Evolutionary conservation across 2,797 vertebrate species (phyloP).

Genomic region (Cuculus canorus): DNA sequence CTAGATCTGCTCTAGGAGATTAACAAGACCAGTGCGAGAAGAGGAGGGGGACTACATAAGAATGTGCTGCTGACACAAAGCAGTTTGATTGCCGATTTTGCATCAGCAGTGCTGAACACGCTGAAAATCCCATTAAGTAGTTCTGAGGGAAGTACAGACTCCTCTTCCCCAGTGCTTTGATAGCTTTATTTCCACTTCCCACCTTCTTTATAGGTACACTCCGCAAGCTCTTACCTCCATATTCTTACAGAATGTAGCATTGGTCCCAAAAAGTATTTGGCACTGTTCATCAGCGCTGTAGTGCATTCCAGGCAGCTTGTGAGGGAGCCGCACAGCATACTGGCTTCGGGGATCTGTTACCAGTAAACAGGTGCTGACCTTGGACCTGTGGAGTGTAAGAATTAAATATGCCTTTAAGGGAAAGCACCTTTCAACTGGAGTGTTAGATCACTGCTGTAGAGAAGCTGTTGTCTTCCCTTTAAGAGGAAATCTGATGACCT

Average conservation of each 20-base stretch:
- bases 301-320: slow-evolving; percentile 97
- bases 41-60: background rate
- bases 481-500: background rate
- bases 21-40: background rate
- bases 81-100: background rate
- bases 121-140: background rate
- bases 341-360: slow-evolving; percentile 89
- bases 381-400: slow-evolving; percentile 81
- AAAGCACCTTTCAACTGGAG: background rate
- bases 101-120: background rate
- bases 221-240: slow-evolving; percentile 87
- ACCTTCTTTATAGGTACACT: background rate
- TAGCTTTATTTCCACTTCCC: background rate
- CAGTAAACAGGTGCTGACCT: slow-evolving; percentile 89
- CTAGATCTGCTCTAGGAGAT: background rate
- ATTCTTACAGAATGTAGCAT: slow-evolving; percentile 94
- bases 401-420: background rate
- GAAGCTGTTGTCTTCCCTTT: background rate
- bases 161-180: background rate
- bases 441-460: background rate
- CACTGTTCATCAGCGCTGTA: slow-evolving; percentile 96
- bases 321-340: slow-evolving; percentile 84
- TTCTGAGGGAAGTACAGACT: background rate
- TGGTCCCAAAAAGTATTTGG: slow-evolving; percentile 96
- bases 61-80: background rate